These are phyloP conservation scores for Acyrthosiphon pisum DNA, from an alignment of 1,140 invertebrate species.

Conservation along the genomic window DNA sequence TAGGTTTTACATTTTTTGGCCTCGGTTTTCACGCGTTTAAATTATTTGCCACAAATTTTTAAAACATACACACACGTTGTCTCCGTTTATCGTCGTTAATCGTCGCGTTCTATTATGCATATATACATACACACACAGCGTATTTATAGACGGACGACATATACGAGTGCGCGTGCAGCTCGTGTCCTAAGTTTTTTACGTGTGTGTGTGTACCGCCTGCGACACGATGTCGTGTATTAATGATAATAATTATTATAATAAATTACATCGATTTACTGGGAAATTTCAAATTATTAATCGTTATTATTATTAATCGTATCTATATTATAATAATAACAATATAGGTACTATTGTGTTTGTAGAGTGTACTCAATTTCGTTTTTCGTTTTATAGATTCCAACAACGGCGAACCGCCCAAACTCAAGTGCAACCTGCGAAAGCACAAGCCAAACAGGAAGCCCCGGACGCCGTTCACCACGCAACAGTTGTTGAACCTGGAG, in stretches of 20 bases:
- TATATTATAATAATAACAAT: not conserved
- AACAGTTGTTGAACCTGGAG: constrained; percentile 92
- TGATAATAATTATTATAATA: not conserved
- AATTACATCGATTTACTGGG: too few relatives aligned
- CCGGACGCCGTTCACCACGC: constrained; percentile 95
- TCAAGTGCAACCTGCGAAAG: constrained; percentile 92
- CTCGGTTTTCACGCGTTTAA: not conserved
- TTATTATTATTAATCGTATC: not conserved
- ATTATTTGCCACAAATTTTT: not conserved
- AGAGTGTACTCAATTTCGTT: constrained; percentile 21
- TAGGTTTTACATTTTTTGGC: constrained; percentile 35
- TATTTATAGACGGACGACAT: not conserved
- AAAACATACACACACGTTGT: not conserved
- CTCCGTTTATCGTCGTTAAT: constrained; percentile 33
- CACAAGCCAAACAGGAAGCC: constrained; percentile 97
- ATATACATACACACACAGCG: not conserved
- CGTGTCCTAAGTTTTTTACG: not conserved
- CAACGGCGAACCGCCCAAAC: constrained; percentile 77
- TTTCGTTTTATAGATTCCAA: constrained; percentile 60
- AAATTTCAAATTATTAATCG: not conserved
- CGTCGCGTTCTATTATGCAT: not conserved
- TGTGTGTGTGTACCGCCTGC: not conserved
- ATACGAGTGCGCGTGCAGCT: not conserved
- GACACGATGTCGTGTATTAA: not conserved
- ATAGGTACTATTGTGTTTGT: not conserved